Evolutionary conservation across 2,888 invertebrate species (phyloP), one percentile per base, ranked within the genome.

Genomic region (Xestia rhomboidea): DNA sequence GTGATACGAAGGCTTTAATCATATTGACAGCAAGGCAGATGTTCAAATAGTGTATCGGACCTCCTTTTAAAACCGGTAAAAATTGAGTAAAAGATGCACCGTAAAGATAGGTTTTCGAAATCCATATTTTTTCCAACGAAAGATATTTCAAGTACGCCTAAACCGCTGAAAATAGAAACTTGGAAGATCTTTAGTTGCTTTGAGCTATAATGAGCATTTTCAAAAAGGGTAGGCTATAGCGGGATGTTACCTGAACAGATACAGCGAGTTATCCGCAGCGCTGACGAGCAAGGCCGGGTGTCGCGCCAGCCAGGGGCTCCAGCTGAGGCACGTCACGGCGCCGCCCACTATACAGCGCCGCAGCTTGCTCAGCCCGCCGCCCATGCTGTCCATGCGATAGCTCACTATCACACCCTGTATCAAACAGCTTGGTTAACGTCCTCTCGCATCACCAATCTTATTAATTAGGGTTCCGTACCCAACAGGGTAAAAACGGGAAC

Each of bases 281-380:
- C 98, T 98, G 83, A 98, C 98, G 34, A 99, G 97, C 76, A 99
- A 95, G 68, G 98, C 98, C 57, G 98, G 98, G 93, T 98, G 98
- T 7, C 98, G 95, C 89, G 98, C 98, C 75, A 98, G 97, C 98
- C 98, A 98, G 15, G 98, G 98, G 90, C 98, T 97, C 96, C 98
- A 98, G 86, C 98, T 98, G 77, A 99, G 97, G 94, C 98, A 97
- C 7, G 98, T 98, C 75, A 98, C 97, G 73, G 98, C 97, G 87
- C 97, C 97, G 90, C 95, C 97, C 89, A 97, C 97, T 78, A 97
- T 95, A 87, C 97, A 97, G 91, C 98, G 97, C 81, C 97, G 97
- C 87, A 98, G 95, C 94, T 98, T 98, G 84, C 97, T 97, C 73
- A 98, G 95, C 86, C 97, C 96, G 54, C 98, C 98, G 85, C 97